A percentile compares a stretch with the other conserved stretches of the same genome.
These are phyloP conservation scores for Artibeus jamaicensis DNA, from an alignment of 2,797 vertebrate species.

Conservation along the genomic window DNA sequence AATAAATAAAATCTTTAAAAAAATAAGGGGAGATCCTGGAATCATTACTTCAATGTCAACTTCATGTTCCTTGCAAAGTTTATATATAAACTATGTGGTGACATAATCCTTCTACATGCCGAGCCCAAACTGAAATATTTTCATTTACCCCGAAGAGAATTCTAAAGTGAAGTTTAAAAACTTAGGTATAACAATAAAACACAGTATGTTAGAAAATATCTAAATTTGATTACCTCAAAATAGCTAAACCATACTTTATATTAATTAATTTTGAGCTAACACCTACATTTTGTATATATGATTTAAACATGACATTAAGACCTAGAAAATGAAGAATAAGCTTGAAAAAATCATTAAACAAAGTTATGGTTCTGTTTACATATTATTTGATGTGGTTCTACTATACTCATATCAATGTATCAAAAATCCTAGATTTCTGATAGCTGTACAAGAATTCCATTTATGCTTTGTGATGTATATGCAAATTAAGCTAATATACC, in stretches of 20 bases:
- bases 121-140: conserved; percentile 17
- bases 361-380: neutral
- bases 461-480: neutral
- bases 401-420: neutral
- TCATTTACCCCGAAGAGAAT: neutral
- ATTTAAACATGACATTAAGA: conserved; percentile 14
- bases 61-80: conserved; percentile 40
- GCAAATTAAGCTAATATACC: neutral
- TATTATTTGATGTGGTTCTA: neutral
- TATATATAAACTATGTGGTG: conserved; percentile 25
- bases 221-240: neutral
- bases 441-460: neutral
- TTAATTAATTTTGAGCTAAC: conserved; percentile 9
- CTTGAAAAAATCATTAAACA: conserved; percentile 37
- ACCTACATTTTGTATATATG: neutral
- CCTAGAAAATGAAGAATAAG: neutral
- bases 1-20: neutral
- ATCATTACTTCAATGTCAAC: conserved; percentile 49
- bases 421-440: conserved; percentile 13
- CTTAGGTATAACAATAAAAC: neutral
- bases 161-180: conserved; percentile 15
- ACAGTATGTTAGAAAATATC: conserved; percentile 2
- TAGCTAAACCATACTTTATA: neutral
- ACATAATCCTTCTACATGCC: conserved; percentile 6
- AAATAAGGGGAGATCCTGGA: conserved; percentile 46